A percentile compares a stretch with the other conserved stretches of the same genome.
These are phyloP conservation scores for Helicoverpa assulta DNA, from an alignment of 2,888 invertebrate genomes.

Conservation along the genomic window DNA sequence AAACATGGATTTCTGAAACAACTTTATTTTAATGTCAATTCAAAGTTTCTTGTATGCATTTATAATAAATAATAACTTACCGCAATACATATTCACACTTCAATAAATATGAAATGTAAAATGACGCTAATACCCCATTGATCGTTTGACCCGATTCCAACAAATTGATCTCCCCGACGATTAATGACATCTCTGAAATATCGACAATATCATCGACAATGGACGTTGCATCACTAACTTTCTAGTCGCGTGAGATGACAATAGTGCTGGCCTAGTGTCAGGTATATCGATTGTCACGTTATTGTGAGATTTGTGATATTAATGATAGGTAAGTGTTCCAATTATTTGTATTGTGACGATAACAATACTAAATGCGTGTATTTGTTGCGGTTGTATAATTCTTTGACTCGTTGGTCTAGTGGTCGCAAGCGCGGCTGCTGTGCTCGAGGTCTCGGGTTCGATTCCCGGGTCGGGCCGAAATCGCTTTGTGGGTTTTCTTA, in stretches of 20 bases:
- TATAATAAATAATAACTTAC: not conserved
- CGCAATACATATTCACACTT: not conserved
- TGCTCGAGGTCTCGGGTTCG: too few relatives aligned
- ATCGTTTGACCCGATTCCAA: constrained; percentile 37
- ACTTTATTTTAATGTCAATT: too few relatives aligned
- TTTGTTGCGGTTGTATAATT: not conserved
- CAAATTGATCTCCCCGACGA: constrained; percentile 49
- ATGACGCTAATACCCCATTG: constrained; percentile 17
- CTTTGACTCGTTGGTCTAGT: too few relatives aligned
- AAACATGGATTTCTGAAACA: too few relatives aligned
- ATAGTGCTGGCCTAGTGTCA: constrained; percentile 16
- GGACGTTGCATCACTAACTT: constrained; percentile 46
- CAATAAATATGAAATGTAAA: constrained; percentile 5
- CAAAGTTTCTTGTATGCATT: too few relatives aligned
- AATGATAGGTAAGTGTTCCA: constrained; percentile 32
- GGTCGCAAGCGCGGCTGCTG: too few relatives aligned
- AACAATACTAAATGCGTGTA: not conserved
- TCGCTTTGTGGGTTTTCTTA: too few relatives aligned
- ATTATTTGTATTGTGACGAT: constrained; percentile 30
- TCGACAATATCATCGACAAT: constrained; percentile 37
- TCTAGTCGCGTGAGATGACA: constrained; percentile 45
- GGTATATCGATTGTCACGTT: constrained; percentile 40
- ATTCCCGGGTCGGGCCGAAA: too few relatives aligned
- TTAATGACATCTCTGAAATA: constrained; percentile 44
- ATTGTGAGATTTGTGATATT: constrained; percentile 33